These are phyloP conservation scores for Melipona beecheii DNA, from an alignment of 2,888 invertebrate genomes.

Conservation along the genomic window DNA sequence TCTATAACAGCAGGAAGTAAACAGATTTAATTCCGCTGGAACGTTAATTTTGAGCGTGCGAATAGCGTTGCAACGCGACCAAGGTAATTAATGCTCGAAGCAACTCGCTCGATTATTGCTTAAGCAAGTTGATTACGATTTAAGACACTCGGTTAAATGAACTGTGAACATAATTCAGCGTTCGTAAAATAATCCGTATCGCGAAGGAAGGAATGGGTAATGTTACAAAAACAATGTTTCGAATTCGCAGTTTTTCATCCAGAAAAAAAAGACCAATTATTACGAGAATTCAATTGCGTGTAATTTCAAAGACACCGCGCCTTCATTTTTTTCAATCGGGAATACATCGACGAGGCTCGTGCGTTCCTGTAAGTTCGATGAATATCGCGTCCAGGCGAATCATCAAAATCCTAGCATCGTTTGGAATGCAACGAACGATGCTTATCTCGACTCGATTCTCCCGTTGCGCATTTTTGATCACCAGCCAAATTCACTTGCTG, in stretches of 20 bases:
- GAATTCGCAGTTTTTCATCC: too few relatives aligned
- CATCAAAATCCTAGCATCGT: background rate
- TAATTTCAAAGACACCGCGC: too few relatives aligned
- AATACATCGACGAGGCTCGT: background rate
- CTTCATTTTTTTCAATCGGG: background rate
- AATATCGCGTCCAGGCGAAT: background rate
- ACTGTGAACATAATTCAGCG: background rate
- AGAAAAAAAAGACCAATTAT: too few relatives aligned
- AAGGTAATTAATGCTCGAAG: background rate
- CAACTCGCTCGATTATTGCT: background rate
- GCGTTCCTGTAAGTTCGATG: constrained; percentile 1
- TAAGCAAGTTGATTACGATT: background rate
- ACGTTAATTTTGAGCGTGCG: background rate
- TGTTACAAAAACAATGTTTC: too few relatives aligned
- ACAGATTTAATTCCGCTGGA: background rate
- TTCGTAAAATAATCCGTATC: too few relatives aligned
- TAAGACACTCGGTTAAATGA: constrained; percentile 2
- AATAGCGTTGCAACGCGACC: background rate
- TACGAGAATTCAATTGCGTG: too few relatives aligned
- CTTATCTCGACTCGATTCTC: background rate
- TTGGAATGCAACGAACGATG: background rate
- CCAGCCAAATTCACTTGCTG: background rate
- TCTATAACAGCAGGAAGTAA: background rate
- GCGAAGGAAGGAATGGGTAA: too few relatives aligned
- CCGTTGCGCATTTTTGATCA: background rate